Percentiles rank a stretch among this genome's conserved stretches.
These are phyloP conservation scores for Sicus ferrugineus DNA, from an alignment of 2,888 invertebrate species.

Conservation along the genomic window DNA sequence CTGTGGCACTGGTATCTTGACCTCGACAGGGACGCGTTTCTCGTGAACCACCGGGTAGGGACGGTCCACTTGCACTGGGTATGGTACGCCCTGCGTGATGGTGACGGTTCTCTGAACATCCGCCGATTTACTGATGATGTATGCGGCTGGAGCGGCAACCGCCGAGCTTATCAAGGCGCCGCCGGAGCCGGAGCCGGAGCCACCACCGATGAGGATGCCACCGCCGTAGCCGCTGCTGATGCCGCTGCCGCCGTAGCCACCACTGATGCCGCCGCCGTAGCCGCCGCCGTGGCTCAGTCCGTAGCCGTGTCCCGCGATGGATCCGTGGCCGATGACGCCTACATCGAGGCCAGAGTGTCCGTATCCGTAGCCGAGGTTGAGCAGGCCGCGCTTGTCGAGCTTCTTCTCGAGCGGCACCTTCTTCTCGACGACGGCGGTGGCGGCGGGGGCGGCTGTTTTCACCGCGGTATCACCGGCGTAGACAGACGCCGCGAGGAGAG, in stretches of 20 bases:
- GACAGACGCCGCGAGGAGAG: conserved; percentile 77
- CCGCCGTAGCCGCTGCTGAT: conserved; percentile 49
- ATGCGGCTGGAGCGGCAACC: conserved; percentile 52
- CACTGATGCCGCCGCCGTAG: conserved; percentile 36
- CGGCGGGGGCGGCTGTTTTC: conserved; percentile 66
- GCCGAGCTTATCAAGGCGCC: conserved; percentile 43
- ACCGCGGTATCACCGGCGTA: conserved; percentile 70
- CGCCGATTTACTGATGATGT: conserved; percentile 65
- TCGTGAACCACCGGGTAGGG: conserved; percentile 76
- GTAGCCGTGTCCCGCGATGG: conserved; percentile 64
- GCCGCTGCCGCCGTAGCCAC: conserved; percentile 55
- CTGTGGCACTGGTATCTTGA: conserved; percentile 73
- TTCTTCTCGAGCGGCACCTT: conserved; percentile 76
- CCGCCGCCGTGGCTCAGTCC: conserved; percentile 55
- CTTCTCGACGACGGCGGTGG: conserved; percentile 60
- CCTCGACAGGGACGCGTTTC: conserved; percentile 69
- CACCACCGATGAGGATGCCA: conserved; percentile 47
- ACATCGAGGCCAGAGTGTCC: conserved; percentile 78
- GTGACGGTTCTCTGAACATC: conserved; percentile 74
- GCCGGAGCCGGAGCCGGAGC: conserved; percentile 42
- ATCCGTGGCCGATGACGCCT: conserved; percentile 75
- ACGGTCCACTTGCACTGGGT: conserved; percentile 77
- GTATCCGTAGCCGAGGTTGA: conserved; percentile 82
- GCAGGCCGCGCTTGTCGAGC: conserved; percentile 82
- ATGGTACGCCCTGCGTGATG: conserved; percentile 77